These are phyloP conservation scores for Stegastes partitus DNA, from an alignment of 2,113 vertebrate genomes.

Conservation along the genomic window DNA sequence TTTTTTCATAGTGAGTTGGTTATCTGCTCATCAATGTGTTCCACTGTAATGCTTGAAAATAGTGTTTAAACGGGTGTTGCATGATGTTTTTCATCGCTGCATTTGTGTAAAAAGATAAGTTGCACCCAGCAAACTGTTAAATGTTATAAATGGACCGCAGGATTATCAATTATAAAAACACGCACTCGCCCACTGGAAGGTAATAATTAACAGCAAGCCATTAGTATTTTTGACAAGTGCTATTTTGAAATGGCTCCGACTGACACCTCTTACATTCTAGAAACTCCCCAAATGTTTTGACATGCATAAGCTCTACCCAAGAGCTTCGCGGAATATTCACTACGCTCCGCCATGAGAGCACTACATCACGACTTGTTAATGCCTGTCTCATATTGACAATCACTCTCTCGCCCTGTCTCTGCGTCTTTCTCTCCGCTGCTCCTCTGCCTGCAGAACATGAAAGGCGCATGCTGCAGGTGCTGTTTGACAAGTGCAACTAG, in stretches of 20 bases:
- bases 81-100: too few relatives aligned
- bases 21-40: too few relatives aligned
- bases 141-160: background rate
- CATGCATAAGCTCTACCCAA: constrained; percentile 51
- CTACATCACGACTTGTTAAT: constrained; percentile 63
- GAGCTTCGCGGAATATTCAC: constrained; percentile 33
- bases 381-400: constrained; percentile 58
- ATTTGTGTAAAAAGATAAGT: too few relatives aligned
- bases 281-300: constrained; percentile 64
- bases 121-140: too few relatives aligned
- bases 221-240: background rate
- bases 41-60: too few relatives aligned
- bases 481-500: constrained; percentile 78
- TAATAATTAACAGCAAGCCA: background rate
- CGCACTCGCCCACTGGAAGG: background rate
- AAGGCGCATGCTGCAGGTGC: constrained; percentile 69
- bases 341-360: constrained; percentile 34
- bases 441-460: constrained; percentile 42
- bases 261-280: background rate
- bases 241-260: background rate
- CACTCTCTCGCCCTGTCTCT: background rate
- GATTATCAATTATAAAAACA: background rate
- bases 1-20: background rate
- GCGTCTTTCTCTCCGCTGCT: background rate
- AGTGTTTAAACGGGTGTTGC: too few relatives aligned